phyloP scores from a whole-genome alignment of 2,113 vertebrate species.

The Phalacrocorax brasilianus region DNA sequence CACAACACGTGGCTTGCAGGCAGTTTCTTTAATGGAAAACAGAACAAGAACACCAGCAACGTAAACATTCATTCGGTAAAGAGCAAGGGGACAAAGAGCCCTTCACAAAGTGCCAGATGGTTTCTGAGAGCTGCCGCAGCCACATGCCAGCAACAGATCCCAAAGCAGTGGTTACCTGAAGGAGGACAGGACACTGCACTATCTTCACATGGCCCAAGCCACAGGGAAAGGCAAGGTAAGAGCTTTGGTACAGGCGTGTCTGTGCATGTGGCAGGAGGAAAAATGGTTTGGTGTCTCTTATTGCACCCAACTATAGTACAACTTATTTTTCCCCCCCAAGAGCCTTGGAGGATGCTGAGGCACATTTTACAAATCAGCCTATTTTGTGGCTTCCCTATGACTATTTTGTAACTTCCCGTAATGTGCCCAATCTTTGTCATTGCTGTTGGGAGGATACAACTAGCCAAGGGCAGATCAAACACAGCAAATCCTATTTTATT shows the following conservation, averaged over 20 bases:
- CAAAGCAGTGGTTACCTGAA: not conserved
- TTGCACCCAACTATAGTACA: not conserved
- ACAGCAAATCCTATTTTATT: constrained; percentile 57
- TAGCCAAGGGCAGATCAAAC: not conserved
- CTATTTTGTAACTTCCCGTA: not conserved
- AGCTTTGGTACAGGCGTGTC: not conserved
- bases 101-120: accelerated
- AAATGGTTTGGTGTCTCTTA: not conserved
- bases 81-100: not conserved
- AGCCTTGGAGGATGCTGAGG: not conserved
- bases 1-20: accelerated
- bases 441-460: not conserved
- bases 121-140: not conserved
- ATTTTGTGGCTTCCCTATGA: not conserved
- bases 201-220: not conserved
- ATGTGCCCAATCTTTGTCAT: not conserved
- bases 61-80: accelerated
- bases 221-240: not conserved
- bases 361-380: not conserved
- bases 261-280: not conserved
- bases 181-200: accelerated
- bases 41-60: not conserved
- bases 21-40: not conserved
- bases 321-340: not conserved
- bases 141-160: accelerated